Evolutionary conservation across 2,888 invertebrate genomes (phyloP).

Genomic region (Bruchidius siliquastri): DNA sequence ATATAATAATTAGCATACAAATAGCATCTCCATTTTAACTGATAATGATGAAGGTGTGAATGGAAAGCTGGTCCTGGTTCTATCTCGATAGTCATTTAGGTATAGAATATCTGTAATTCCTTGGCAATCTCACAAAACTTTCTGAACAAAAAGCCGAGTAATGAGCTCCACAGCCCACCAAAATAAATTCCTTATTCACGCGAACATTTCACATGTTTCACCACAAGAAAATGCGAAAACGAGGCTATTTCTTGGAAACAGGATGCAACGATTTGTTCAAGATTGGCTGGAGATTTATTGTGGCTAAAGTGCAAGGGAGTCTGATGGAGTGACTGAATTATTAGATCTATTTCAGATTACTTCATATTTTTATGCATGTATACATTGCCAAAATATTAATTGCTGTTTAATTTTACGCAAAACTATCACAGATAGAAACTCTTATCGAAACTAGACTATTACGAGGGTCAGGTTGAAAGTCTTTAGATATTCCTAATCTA

Average conservation of each 20-base stretch:
- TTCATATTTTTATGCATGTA: not conserved
- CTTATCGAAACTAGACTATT: too few relatives aligned
- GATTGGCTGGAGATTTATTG: not conserved
- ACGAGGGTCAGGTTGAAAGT: too few relatives aligned
- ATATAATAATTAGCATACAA: too few relatives aligned
- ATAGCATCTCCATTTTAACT: too few relatives aligned
- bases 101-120: not conserved
- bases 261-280: not conserved
- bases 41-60: too few relatives aligned
- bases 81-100: not conserved
- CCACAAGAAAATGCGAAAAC: not conserved
- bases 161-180: not conserved
- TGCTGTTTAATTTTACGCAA: too few relatives aligned
- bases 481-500: too few relatives aligned
- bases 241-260: not conserved
- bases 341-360: not conserved
- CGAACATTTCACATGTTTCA: not conserved
- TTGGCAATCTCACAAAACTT: not conserved
- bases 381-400: too few relatives aligned
- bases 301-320: not conserved
- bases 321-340: not conserved
- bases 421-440: too few relatives aligned
- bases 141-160: not conserved
- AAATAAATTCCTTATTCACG: not conserved
- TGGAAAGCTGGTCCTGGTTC: not conserved